These are phyloP conservation scores for Catostomus latipinnis DNA, from an alignment of 2,797 vertebrate genomes.

Conservation along the genomic window DNA sequence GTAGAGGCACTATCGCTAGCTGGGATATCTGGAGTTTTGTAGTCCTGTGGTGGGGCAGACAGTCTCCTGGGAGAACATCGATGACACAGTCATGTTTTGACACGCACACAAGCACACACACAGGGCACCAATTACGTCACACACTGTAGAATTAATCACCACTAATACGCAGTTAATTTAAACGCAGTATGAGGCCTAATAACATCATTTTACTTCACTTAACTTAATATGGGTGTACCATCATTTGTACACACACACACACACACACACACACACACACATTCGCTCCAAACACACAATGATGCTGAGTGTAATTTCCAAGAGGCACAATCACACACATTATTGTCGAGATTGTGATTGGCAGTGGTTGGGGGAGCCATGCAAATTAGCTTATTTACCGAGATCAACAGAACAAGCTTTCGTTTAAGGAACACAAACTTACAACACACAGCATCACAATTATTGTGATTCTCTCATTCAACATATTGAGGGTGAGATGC, in stretches of 20 bases:
- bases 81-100: constrained; percentile 21
- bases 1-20: constrained; percentile 51
- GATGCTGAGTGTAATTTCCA: background rate
- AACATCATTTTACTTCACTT: constrained; percentile 15
- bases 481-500: background rate
- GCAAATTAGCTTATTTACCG: constrained; percentile 49
- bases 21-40: constrained; percentile 62
- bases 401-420: constrained; percentile 10
- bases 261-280: background rate
- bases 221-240: background rate
- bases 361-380: constrained; percentile 57
- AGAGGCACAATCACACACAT: constrained; percentile 35
- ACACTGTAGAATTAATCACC: constrained; percentile 44
- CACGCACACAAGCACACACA: constrained; percentile 18
- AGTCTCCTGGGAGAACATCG: constrained; percentile 75
- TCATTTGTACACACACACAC: background rate
- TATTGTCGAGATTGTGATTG: constrained; percentile 40
- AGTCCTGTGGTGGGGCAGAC: constrained; percentile 64
- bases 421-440: constrained; percentile 2
- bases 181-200: constrained; percentile 45
- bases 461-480: constrained; percentile 3
- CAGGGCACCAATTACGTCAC: background rate
- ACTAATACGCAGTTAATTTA: constrained; percentile 44
- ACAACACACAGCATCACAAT: background rate
- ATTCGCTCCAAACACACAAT: background rate